Evolutionary conservation across 2,113 vertebrate species (phyloP), one percentile per base, ranked within the genome.

Genomic region (Trinectes maculatus): DNA sequence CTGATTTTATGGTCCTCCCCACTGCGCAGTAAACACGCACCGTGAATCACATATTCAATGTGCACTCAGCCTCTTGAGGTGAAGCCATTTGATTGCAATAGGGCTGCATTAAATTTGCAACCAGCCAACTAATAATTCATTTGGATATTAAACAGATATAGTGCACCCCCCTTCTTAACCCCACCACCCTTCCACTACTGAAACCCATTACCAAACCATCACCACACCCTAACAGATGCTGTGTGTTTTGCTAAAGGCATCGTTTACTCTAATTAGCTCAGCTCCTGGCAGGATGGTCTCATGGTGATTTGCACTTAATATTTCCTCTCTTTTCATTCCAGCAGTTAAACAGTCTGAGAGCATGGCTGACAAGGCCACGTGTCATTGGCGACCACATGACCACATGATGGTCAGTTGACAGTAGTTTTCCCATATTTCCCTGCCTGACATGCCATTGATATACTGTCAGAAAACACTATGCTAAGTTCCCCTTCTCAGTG

Each of bases 201-300:
- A 31, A 46, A 8, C 0, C 52, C 47, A 59, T 58, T 37, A 52
- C 39, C 47, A 37, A 24, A 43, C 54, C 22, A 18, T n/a, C 43
- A 9, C 6, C 25, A 24, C n/a, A 1, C 11, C 2, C 18, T 22
- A 60, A 53, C 55, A 67, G 73, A 60, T 16, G 49, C 31, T 52
- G 54, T 44, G 49, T 75, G 65, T 74, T 73, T 83, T 59, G 44
- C 58, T 65, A 33, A 79, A 71, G 81, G 78, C 74, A 67, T 79
- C 59, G 58, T 80, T 86, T 71, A 61, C 61, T 53, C 13, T 74
- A 73, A 85, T 79, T 74, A 72, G 69, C 52, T 19, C 24, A 37
- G 63, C 72, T 66, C 59, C 39, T 65, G 52, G 40, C 33, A 19
- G 74, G 53, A 55, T 57, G 59, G 22, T 54, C 47, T 43, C 37